Conservation (phyloP, 1,140 invertebrate genomes). For the Aradophagus sp. region DNA sequence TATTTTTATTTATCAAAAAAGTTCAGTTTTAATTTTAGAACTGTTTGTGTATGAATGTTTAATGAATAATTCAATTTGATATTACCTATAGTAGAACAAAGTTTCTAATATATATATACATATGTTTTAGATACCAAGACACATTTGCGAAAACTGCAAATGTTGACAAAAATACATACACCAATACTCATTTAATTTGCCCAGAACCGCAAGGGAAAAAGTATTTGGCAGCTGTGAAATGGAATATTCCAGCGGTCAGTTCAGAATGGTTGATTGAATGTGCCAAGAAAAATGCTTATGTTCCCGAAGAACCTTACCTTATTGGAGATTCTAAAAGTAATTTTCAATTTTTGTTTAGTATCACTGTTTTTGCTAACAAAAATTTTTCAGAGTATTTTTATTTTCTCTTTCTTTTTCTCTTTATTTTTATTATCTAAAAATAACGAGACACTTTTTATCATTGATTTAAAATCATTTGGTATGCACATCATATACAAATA, state of each 20-base stretch:
- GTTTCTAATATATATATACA: too few species aligned
- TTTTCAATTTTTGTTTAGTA: background rate
- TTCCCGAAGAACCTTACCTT: constrained; percentile 77
- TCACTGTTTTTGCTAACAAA: background rate
- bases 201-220: constrained; percentile 84
- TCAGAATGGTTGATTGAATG: constrained; percentile 86
- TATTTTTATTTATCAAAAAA: too few species aligned
- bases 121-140: constrained; percentile 74
- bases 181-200: constrained; percentile 85
- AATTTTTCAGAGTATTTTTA: too few species aligned
- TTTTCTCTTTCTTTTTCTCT: too few species aligned
- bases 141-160: constrained; percentile 78
- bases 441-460: too few species aligned
- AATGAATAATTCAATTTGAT: too few species aligned
- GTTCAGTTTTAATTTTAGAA: too few species aligned
- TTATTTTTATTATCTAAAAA: too few species aligned
- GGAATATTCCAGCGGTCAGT: constrained; percentile 85
- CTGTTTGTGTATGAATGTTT: too few species aligned
- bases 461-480: too few species aligned
- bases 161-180: constrained; percentile 67
- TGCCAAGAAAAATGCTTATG: constrained; percentile 74
- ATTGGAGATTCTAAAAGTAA: constrained; percentile 77
- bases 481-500: too few species aligned
- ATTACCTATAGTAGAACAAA: too few species aligned
- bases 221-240: constrained; percentile 88